phyloP scores from a whole-genome alignment of 1,140 invertebrate genomes.

The Thaumatotibia leucotreta region DNA sequence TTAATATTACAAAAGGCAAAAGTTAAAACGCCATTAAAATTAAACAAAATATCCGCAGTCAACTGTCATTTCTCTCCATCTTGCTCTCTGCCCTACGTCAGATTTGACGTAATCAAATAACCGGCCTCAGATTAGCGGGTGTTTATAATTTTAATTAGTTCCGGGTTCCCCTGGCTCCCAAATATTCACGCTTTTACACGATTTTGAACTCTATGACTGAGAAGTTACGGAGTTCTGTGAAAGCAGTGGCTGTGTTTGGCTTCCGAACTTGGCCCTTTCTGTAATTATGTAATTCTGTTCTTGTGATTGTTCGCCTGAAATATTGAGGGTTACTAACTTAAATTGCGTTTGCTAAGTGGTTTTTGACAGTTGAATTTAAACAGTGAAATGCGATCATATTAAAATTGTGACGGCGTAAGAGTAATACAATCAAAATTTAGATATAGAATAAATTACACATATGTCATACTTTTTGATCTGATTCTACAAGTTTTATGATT shows the following conservation, averaged over 20 bases:
- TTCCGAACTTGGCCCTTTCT: neutral
- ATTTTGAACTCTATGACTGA: neutral
- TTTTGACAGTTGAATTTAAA: neutral
- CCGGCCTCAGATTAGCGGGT: slow-evolving; percentile 1
- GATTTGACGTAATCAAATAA: slow-evolving; percentile 14
- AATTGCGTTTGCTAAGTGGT: neutral
- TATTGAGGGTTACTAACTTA: neutral
- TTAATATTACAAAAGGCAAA: too few relatives aligned
- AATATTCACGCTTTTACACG: neutral
- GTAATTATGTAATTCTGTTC: neutral
- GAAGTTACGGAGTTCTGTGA: neutral
- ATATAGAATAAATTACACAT: too few relatives aligned
- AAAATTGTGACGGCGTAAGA: too few relatives aligned
- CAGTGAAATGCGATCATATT: neutral
- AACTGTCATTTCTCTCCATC: neutral
- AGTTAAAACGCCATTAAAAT: too few relatives aligned
- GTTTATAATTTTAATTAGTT: slow-evolving; percentile 14
- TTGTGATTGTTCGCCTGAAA: neutral
- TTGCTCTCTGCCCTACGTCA: neutral
- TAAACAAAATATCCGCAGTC: neutral
- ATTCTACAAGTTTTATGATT: too few relatives aligned
- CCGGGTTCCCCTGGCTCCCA: neutral
- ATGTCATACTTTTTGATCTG: too few relatives aligned
- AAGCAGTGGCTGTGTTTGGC: neutral
- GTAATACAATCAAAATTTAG: too few relatives aligned